phyloP scores from a whole-genome alignment of 2,797 vertebrate genomes.

The Sebastes flavidus region DNA sequence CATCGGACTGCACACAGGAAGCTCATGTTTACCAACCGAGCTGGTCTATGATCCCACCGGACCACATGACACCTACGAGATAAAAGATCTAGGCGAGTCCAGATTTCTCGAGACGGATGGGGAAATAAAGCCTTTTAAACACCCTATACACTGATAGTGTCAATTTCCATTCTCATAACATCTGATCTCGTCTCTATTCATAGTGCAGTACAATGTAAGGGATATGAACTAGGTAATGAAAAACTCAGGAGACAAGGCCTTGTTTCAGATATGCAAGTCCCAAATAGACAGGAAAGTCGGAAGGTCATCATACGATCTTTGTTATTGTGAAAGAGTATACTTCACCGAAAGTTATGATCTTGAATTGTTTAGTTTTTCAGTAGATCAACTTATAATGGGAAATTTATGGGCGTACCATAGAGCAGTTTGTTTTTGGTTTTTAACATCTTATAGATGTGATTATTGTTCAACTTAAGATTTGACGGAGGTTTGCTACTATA shows the following conservation, averaged over 20 bases:
- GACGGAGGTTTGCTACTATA: no score
- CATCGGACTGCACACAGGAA: neutral
- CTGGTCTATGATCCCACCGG: no score
- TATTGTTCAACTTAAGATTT: no score
- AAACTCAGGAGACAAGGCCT: conserved; percentile 4
- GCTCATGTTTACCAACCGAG: neutral
- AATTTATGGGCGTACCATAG: no score
- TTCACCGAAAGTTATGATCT: neutral
- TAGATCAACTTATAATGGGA: neutral
- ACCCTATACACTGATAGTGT: neutral
- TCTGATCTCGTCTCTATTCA: conserved; percentile 40
- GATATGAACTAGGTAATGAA: conserved; percentile 6
- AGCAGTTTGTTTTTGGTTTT: no score
- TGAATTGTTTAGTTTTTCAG: neutral
- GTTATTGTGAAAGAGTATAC: neutral
- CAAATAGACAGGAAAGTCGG: neutral
- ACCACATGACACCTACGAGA: neutral
- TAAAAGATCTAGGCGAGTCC: neutral
- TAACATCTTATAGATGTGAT: no score
- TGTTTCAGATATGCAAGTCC: conserved; percentile 12
- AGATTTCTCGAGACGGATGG: no score
- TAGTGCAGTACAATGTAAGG: conserved; percentile 18
- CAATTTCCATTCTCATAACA: neutral
- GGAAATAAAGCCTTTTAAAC: neutral
- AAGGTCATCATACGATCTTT: neutral